Evolutionary conservation across 1,140 invertebrate species (phyloP).

Genomic region (Lanistes nyassanus): DNA sequence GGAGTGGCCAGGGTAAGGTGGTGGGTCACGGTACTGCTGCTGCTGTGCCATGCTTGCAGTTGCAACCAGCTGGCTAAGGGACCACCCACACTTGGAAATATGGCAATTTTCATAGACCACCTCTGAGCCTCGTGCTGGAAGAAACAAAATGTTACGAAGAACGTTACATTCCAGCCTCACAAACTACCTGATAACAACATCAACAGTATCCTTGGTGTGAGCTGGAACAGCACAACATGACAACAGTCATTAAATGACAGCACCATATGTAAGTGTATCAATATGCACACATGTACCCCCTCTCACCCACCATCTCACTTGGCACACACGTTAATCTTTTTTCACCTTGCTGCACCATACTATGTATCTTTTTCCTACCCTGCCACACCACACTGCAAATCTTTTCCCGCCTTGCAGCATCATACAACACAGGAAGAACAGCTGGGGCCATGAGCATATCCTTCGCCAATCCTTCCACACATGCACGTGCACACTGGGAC

Average conservation of each 20-base stretch:
- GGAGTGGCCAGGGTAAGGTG: constrained; percentile 59
- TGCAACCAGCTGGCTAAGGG: neutral
- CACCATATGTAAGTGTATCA: no score
- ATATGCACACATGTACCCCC: neutral
- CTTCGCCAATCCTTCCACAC: neutral
- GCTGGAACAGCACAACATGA: no score
- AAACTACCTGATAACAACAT: neutral
- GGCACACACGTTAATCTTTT: neutral
- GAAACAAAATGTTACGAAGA: neutral
- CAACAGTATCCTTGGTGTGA: neutral
- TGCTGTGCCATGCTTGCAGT: constrained; percentile 12
- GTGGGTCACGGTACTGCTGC: constrained; percentile 50
- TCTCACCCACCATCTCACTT: neutral
- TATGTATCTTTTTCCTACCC: neutral
- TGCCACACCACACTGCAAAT: no score
- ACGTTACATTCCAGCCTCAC: no score
- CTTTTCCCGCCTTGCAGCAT: no score
- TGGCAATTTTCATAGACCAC: constrained; percentile 20
- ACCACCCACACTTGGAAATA: neutral
- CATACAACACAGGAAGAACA: no score
- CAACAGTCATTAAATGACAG: no score
- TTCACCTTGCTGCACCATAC: neutral
- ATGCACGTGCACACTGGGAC: no score
- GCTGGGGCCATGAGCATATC: no score
- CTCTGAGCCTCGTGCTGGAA: neutral